phyloP scores from a whole-genome alignment of 1,140 invertebrate species.

The Achatina immaculata region DNA sequence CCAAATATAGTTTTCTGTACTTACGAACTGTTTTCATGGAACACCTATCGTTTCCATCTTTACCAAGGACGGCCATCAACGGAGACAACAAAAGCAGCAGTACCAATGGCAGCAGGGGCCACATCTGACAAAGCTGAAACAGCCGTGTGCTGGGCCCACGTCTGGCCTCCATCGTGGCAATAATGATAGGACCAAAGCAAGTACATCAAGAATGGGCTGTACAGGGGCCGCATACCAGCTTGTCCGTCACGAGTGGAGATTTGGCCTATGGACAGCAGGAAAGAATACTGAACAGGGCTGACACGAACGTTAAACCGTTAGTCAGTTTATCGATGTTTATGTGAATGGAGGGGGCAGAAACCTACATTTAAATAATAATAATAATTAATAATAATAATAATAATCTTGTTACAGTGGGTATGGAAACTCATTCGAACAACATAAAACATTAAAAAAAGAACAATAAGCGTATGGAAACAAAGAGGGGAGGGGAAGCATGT shows the following conservation, averaged over 20 bases:
- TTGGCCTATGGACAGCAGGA: neutral
- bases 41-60: neutral
- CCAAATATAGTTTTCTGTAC: neutral
- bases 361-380: too few relatives aligned
- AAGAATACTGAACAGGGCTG: neutral
- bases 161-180: too few relatives aligned
- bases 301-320: neutral
- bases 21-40: neutral
- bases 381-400: too few relatives aligned
- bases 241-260: neutral
- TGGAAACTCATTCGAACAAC: too few relatives aligned
- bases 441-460: too few relatives aligned
- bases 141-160: neutral
- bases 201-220: neutral
- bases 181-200: neutral
- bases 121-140: constrained; percentile 2
- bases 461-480: too few relatives aligned
- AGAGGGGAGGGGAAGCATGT: too few relatives aligned
- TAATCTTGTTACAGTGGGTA: too few relatives aligned
- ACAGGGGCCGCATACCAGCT: neutral
- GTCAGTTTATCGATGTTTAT: too few relatives aligned
- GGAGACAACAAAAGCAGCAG: neutral
- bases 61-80: neutral
- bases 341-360: too few relatives aligned
- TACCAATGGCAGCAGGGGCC: neutral